phyloP scores from a whole-genome alignment of 2,888 invertebrate genomes.

The Epicampocera succincta region DNA sequence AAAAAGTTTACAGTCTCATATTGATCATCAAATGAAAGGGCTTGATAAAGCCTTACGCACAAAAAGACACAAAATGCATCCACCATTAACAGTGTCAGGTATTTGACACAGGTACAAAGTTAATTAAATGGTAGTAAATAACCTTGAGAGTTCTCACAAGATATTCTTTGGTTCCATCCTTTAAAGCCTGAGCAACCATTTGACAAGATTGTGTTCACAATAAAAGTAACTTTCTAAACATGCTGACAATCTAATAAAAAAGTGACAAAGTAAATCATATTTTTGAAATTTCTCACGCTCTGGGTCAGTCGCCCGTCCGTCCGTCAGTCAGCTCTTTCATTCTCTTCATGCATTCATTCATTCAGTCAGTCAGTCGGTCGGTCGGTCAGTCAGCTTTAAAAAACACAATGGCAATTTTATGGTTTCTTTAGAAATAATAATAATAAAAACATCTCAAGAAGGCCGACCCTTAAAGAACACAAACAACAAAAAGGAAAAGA shows the following conservation, averaged over 20 bases:
- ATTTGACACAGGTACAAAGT: background rate
- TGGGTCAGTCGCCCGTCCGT: conserved; percentile 17
- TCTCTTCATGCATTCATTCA: background rate
- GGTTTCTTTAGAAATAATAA: conserved; percentile 40
- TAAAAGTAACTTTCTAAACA: conserved; percentile 41
- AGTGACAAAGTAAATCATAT: conserved; percentile 42
- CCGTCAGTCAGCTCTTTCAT: background rate
- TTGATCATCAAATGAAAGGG: no score
- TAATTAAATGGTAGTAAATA: background rate
- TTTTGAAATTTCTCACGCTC: conserved; percentile 63
- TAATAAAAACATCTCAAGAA: conserved; percentile 39
- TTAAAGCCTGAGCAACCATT: background rate
- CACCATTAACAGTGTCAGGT: no score
- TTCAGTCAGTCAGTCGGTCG: background rate
- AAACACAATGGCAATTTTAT: conserved; percentile 50
- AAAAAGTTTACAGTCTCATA: no score
- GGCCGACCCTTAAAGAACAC: background rate
- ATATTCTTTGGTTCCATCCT: conserved; percentile 2
- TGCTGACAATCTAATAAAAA: conserved; percentile 63
- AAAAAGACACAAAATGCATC: no score
- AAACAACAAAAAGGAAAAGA: background rate
- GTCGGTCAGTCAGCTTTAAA: background rate
- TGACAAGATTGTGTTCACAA: background rate
- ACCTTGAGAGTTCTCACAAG: no score
- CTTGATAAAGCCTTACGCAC: no score